These are phyloP conservation scores for Oreohelix idahoensis DNA, from an alignment of 1,140 invertebrate genomes.

Conservation along the genomic window DNA sequence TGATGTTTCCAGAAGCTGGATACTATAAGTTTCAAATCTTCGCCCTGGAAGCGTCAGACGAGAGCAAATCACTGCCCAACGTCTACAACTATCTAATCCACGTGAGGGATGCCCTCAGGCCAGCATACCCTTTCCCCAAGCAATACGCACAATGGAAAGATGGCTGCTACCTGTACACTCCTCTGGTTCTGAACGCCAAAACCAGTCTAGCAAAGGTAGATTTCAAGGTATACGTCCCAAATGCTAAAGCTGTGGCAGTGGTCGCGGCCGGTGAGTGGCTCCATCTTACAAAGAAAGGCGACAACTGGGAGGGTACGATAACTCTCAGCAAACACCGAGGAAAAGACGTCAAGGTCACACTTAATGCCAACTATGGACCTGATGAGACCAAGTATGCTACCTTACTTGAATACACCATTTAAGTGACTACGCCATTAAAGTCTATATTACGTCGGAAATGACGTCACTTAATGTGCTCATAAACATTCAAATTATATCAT, in stretches of 20 bases:
- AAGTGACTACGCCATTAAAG: slow-evolving; percentile 52
- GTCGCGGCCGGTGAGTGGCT: slow-evolving; percentile 67
- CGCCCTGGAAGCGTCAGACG: slow-evolving; percentile 61
- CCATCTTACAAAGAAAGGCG: slow-evolving; percentile 62
- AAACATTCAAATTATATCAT: too few relatives aligned
- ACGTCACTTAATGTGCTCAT: too few relatives aligned
- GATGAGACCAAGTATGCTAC: slow-evolving; percentile 66
- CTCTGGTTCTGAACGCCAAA: slow-evolving; percentile 56
- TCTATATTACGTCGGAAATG: too few relatives aligned
- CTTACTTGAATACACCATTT: slow-evolving; percentile 66
- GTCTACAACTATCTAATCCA: slow-evolving; percentile 71
- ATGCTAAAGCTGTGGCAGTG: slow-evolving; percentile 65
- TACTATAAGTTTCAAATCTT: slow-evolving; percentile 71
- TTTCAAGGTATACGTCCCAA: slow-evolving; percentile 61
- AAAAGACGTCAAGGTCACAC: slow-evolving; percentile 61
- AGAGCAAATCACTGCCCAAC: slow-evolving; percentile 66
- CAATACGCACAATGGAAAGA: slow-evolving; percentile 72
- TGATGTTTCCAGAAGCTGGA: slow-evolving; percentile 61
- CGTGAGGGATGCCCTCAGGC: slow-evolving; percentile 41
- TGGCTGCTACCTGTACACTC: slow-evolving; percentile 67
- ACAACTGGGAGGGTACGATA: slow-evolving; percentile 60
- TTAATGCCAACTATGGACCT: slow-evolving; percentile 64
- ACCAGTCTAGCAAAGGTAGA: slow-evolving; percentile 49
- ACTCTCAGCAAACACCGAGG: slow-evolving; percentile 56
- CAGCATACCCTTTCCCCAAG: slow-evolving; percentile 64